phyloP scores from a whole-genome alignment of 2,113 vertebrate species.

The Dendrocopos noguchii region DNA sequence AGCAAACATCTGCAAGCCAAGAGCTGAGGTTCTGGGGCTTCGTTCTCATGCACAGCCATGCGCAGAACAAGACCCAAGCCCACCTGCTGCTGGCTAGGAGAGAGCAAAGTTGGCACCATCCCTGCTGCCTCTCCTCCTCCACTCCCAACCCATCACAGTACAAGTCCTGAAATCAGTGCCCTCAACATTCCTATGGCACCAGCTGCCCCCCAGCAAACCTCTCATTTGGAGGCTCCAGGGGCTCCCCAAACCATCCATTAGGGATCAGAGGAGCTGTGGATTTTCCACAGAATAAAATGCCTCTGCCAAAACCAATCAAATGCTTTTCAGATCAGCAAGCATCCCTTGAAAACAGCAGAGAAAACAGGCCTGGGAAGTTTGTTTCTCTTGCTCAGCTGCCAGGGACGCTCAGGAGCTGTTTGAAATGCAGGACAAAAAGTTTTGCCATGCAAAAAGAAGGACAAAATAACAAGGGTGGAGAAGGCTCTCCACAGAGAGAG shows the following conservation, averaged over 20 bases:
- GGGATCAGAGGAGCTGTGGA: not conserved
- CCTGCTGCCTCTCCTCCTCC: not conserved
- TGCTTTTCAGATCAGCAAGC: conserved; percentile 5
- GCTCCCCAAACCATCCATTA: not conserved
- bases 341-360: not conserved
- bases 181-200: not conserved
- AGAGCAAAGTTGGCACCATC: not conserved
- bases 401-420: conserved; percentile 25
- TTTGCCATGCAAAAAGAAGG: conserved; percentile 50
- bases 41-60: not conserved
- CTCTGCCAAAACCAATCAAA: conserved; percentile 50
- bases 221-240: not conserved
- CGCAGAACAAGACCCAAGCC: not conserved
- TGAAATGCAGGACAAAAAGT: conserved; percentile 58
- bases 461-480: conserved; percentile 12
- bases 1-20: not conserved
- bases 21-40: not conserved
- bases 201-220: not conserved
- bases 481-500: conserved; percentile 2
- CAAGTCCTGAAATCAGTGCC: not conserved
- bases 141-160: not conserved
- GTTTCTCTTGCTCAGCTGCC: conserved; percentile 53
- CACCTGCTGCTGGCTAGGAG: not conserved
- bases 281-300: not conserved
- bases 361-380: conserved; percentile 2